A percentile compares a stretch with the other conserved stretches of the same genome.
Conservation (phyloP, 1,140 invertebrate genomes). For the Marisa cornuarietis region DNA sequence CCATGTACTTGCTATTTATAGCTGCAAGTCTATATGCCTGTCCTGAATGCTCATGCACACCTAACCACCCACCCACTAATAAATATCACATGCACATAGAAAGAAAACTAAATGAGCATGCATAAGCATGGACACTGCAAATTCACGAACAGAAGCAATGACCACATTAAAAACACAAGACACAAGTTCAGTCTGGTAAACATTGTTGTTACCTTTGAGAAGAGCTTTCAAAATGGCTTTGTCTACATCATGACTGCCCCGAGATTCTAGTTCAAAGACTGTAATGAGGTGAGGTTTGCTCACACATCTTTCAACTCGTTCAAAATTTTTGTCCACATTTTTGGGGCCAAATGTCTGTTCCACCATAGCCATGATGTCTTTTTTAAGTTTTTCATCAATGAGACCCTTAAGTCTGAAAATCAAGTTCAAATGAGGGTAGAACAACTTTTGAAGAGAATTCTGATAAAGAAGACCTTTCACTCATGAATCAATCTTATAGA, state of each 20-base stretch:
- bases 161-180: too few species aligned
- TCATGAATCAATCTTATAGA: too few species aligned
- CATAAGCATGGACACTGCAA: not conserved
- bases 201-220: conserved; percentile 57
- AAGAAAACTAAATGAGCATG: not conserved
- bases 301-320: conserved; percentile 51
- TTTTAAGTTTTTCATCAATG: conserved; percentile 37
- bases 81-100: not conserved
- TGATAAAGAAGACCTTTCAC: too few species aligned
- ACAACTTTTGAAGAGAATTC: too few species aligned
- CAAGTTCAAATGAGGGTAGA: not conserved
- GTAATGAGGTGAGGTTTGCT: conserved; percentile 55
- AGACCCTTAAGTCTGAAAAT: conserved; percentile 34
- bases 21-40: too few species aligned
- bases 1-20: too few species aligned
- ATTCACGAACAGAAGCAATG: too few species aligned
- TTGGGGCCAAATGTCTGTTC: conserved; percentile 44
- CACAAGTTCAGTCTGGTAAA: not conserved
- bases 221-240: conserved; percentile 63
- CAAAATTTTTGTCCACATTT: conserved; percentile 26
- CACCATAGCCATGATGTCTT: conserved; percentile 49
- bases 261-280: conserved; percentile 57
- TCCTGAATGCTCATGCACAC: not conserved
- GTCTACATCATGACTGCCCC: conserved; percentile 56
- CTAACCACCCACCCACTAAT: not conserved